Percentiles rank a stretch among this genome's conserved stretches.
These are phyloP conservation scores for Bombylius discolor DNA, from an alignment of 2,888 invertebrate species.

Conservation along the genomic window DNA sequence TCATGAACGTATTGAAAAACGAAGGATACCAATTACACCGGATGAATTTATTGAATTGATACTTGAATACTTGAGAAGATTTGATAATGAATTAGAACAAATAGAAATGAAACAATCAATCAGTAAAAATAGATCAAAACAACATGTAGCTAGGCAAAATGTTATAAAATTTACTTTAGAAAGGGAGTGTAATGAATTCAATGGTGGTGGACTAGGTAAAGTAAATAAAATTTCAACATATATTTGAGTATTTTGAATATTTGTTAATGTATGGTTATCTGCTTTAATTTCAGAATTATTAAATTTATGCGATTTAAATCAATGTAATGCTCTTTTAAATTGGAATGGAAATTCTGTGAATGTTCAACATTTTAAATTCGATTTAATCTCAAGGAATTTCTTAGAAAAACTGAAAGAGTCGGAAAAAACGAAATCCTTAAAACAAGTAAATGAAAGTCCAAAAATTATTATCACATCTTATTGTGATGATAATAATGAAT, in stretches of 20 bases:
- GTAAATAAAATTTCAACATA: background rate
- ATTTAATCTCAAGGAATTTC: constrained; percentile 28
- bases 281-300: constrained; percentile 21
- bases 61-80: constrained; percentile 43
- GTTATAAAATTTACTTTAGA: constrained; percentile 63
- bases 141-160: constrained; percentile 69
- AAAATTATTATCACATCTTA: background rate
- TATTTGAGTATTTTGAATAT: background rate
- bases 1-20: constrained; percentile 46
- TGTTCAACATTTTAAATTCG: constrained; percentile 34
- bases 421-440: background rate
- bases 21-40: constrained; percentile 42
- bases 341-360: constrained; percentile 36
- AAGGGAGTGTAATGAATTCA: constrained; percentile 59
- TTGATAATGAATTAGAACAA: constrained; percentile 66
- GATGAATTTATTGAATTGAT: constrained; percentile 44
- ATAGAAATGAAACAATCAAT: constrained; percentile 67
- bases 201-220: constrained; percentile 61
- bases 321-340: constrained; percentile 26
- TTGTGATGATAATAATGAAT: background rate
- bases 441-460: background rate
- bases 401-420: constrained; percentile 21
- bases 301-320: constrained; percentile 27
- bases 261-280: background rate
- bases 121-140: constrained; percentile 50